Evolutionary conservation across 2,797 vertebrate genomes (phyloP).

Genomic region (Smutsia temminckii): DNA sequence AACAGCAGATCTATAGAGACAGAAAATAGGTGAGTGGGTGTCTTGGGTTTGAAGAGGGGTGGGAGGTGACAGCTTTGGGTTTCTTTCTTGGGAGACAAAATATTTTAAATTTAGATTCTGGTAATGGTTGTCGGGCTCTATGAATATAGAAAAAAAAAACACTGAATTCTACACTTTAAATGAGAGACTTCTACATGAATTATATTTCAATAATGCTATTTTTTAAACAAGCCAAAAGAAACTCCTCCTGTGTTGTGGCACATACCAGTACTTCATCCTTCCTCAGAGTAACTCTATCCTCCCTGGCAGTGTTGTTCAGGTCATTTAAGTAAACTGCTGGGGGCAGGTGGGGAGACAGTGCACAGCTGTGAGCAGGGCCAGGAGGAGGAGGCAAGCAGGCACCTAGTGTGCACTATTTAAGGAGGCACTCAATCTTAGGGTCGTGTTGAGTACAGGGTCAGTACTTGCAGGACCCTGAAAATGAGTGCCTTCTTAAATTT

Average conservation of each 20-base stretch:
- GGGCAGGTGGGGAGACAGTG: rapidly evolving
- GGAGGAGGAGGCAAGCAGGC: not conserved
- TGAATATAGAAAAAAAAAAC: not conserved
- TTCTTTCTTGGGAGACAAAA: not conserved
- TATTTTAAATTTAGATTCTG: not conserved
- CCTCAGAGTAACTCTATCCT: not conserved
- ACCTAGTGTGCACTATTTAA: no score
- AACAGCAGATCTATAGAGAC: not conserved
- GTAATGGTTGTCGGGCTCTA: not conserved
- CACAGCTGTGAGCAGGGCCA: no score
- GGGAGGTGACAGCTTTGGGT: not conserved
- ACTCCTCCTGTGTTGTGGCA: no score
- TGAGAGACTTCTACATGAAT: not conserved
- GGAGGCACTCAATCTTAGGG: not conserved
- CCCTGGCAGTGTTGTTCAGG: rapidly evolving
- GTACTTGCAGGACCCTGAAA: not conserved
- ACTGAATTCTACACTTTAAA: not conserved
- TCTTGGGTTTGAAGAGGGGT: not conserved
- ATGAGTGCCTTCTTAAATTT: not conserved
- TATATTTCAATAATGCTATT: not conserved
- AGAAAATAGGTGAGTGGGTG: not conserved
- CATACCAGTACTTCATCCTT: not conserved
- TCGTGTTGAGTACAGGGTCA: rapidly evolving
- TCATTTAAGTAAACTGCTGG: not conserved
- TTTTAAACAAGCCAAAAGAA: not conserved